These are phyloP conservation scores for Automeris io DNA, from an alignment of 2,888 invertebrate genomes.

Conservation along the genomic window DNA sequence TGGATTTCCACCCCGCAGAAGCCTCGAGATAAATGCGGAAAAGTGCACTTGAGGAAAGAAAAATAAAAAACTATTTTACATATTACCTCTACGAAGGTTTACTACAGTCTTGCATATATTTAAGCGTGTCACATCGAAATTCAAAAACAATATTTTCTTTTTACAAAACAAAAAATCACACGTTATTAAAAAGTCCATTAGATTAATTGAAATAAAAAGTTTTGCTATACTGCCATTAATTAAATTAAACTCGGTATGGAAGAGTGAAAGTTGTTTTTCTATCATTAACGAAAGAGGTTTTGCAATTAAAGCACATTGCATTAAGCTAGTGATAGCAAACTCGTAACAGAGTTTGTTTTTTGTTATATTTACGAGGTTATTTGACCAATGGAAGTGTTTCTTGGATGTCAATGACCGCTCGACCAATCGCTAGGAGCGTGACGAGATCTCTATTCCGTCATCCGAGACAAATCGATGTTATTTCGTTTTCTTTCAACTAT, in stretches of 20 bases:
- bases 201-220: not conserved
- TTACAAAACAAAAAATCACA: no score
- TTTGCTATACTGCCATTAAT: slow-evolving; percentile 6
- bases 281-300: not conserved
- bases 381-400: slow-evolving; percentile 25
- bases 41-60: slow-evolving; percentile 52
- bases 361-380: slow-evolving; percentile 17
- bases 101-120: no score
- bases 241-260: slow-evolving; percentile 13
- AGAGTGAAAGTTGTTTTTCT: not conserved
- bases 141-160: no score
- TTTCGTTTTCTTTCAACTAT: slow-evolving; percentile 40
- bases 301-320: not conserved
- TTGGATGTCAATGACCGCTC: slow-evolving; percentile 56
- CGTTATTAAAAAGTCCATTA: not conserved
- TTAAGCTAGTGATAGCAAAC: not conserved
- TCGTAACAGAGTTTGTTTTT: slow-evolving; percentile 11
- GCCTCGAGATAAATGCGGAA: slow-evolving; percentile 44
- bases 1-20: slow-evolving; percentile 55
- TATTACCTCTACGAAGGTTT: not conserved
- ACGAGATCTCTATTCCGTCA: slow-evolving; percentile 45
- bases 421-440: slow-evolving; percentile 45
- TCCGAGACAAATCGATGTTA: slow-evolving; percentile 59
- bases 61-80: slow-evolving; percentile 29
- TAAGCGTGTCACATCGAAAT: no score